Evolutionary conservation across 2,888 invertebrate genomes (phyloP), one percentile per base, ranked within the genome.

Genomic region (Xestia c-nigrum): DNA sequence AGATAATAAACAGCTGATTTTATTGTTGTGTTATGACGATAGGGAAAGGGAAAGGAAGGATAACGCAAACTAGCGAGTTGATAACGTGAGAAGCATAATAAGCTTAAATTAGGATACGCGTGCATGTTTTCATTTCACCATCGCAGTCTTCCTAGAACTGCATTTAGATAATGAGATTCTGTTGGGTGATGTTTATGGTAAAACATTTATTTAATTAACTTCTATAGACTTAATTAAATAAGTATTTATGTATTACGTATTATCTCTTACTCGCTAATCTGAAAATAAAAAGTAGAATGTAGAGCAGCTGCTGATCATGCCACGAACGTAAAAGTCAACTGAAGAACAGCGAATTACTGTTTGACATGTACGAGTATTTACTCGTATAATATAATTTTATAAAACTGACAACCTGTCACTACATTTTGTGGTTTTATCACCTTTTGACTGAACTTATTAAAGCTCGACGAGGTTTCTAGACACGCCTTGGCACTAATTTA

Each of bases 1-100:
- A 88, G 91, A 88, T 90, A 88, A 89, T 84, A 83, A 89, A 89
- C 59, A 82, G 4, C 43, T 57, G 47, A 88, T 87, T 94, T 94
- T 94, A 94, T 93, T 84, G 81, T 87, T 82, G 75, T 80, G 76
- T 89, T 87, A 84, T 72, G 78, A 63, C 68, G 83, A 87, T 79
- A 83, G 85, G 85, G 89, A 88, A 89, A 86, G 85, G 82, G 84
- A 83, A 89, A 83, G 79, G 80, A 81, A 87, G 66, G 71, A 76
- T 82, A 78, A 72, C 43, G 73, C 50, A 38, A 67, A 61, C 70
- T 75, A 83, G 77, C 78, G 50, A 84, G 78, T 80, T 82, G 83
- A 84, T 59, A 78, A 82, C 74, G 70, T 76, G 47, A 73, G 61
- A 78, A 74, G 47, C 59, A 47, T 46, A 71, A 31, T 55, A 73